Evolutionary conservation across 2,797 vertebrate genomes (phyloP).

Genomic region (Sphenopsis melanotis): DNA sequence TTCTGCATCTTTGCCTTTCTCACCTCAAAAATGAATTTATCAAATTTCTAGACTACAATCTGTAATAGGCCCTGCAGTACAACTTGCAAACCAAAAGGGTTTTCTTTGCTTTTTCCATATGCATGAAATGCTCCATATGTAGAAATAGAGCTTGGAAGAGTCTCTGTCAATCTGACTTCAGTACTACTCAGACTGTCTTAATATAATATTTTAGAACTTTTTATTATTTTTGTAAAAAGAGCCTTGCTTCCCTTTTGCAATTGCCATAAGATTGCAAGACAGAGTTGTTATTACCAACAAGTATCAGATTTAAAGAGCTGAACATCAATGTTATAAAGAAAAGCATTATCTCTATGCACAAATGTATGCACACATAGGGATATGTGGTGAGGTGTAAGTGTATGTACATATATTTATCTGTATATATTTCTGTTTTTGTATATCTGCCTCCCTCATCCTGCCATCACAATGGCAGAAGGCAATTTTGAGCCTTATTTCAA

Average conservation of each 20-base stretch:
- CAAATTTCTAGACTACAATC: neutral
- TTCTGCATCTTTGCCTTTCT: neutral
- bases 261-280: neutral
- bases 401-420: neutral
- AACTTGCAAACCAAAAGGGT: neutral
- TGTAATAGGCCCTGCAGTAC: neutral
- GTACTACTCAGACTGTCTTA: neutral
- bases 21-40: neutral
- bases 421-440: neutral
- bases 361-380: neutral
- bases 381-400: neutral
- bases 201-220: neutral
- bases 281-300: neutral
- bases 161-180: slow-evolving; percentile 9
- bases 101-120: slow-evolving; percentile 12
- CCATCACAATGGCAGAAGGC: neutral
- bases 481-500: slow-evolving; percentile 26
- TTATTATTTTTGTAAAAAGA: neutral
- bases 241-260: neutral
- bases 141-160: slow-evolving; percentile 14
- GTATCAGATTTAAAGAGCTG: neutral
- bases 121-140: neutral
- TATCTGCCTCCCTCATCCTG: neutral
- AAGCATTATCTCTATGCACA: neutral
- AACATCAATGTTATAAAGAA: neutral